Percentiles rank a stretch among this genome's conserved stretches.
These are phyloP conservation scores for Halictus rubicundus DNA, from an alignment of 1,140 invertebrate species.

Conservation along the genomic window DNA sequence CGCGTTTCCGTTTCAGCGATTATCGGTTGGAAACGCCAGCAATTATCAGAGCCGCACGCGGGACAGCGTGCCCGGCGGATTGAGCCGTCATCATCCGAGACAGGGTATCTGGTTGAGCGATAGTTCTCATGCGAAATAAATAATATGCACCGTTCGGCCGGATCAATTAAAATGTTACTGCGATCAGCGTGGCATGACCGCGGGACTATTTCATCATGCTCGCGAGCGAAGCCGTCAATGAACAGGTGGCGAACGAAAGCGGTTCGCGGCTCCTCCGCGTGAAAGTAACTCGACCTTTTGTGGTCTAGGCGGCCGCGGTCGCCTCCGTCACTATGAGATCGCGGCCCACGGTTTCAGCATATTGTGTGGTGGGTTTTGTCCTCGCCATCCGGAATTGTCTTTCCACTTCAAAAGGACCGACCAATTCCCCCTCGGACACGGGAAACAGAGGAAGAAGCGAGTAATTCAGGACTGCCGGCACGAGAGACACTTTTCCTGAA, in stretches of 20 bases:
- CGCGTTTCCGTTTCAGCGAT: too few species aligned
- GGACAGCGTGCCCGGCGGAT: too few species aligned
- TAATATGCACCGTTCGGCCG: not conserved
- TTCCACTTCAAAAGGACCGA: not conserved
- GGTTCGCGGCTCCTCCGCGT: not conserved
- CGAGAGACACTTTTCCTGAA: not conserved
- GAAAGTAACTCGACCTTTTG: conserved; percentile 34
- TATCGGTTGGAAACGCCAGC: too few species aligned
- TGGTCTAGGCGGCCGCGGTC: not conserved
- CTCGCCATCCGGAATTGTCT: not conserved
- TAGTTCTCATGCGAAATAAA: not conserved
- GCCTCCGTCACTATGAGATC: conserved; percentile 7
- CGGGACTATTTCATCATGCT: conserved; percentile 7
- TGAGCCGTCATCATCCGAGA: too few species aligned
- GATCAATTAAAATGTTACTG: conserved; percentile 6
- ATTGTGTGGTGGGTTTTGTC: not conserved
- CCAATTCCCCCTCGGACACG: not conserved
- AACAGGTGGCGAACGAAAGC: conserved; percentile 19
- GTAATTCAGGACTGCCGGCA: too few species aligned
- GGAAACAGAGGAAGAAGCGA: not conserved
- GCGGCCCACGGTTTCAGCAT: not conserved
- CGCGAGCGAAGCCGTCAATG: not conserved
- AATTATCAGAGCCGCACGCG: too few species aligned
- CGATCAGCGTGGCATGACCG: not conserved
- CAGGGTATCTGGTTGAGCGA: not conserved